phyloP scores from a whole-genome alignment of 2,888 invertebrate species.

The Caradrina clavipalpis region DNA sequence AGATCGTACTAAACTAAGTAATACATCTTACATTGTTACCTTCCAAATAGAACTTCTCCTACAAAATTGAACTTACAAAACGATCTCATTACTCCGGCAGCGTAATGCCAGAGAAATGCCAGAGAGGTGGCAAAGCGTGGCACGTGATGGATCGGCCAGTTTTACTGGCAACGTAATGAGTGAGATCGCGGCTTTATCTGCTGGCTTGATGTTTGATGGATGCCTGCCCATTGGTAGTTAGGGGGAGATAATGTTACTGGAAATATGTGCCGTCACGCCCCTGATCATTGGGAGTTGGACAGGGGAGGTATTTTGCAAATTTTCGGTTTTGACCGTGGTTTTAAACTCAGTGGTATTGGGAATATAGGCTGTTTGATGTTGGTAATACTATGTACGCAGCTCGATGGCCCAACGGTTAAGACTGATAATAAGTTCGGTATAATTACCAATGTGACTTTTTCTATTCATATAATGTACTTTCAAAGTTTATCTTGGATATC shows the following conservation, averaged over 20 bases:
- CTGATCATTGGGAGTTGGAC: not conserved
- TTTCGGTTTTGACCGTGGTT: not conserved
- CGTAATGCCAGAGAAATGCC: constrained; percentile 50
- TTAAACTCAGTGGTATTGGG: not conserved
- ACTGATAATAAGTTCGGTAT: no score
- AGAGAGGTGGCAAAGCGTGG: constrained; percentile 49
- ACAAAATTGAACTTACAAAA: constrained; percentile 56
- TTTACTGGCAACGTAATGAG: constrained; percentile 66
- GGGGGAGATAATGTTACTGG: constrained; percentile 54
- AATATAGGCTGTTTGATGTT: no score
- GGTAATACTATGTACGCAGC: no score
- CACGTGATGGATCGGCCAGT: constrained; percentile 67
- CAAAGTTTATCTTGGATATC: no score
- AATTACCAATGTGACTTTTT: no score
- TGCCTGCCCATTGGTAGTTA: constrained; percentile 52
- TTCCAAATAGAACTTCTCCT: constrained; percentile 15
- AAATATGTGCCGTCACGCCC: constrained; percentile 53
- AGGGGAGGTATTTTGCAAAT: not conserved
- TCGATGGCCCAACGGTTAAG: no score
- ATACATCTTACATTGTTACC: constrained; percentile 36
- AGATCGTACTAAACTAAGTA: constrained; percentile 4
- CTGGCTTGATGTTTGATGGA: constrained; percentile 65
- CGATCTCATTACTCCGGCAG: constrained; percentile 58
- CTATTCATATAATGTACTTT: no score
- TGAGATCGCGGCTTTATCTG: constrained; percentile 64